Conservation (phyloP, 2,113 vertebrate species). For the Pan paniscus region DNA sequence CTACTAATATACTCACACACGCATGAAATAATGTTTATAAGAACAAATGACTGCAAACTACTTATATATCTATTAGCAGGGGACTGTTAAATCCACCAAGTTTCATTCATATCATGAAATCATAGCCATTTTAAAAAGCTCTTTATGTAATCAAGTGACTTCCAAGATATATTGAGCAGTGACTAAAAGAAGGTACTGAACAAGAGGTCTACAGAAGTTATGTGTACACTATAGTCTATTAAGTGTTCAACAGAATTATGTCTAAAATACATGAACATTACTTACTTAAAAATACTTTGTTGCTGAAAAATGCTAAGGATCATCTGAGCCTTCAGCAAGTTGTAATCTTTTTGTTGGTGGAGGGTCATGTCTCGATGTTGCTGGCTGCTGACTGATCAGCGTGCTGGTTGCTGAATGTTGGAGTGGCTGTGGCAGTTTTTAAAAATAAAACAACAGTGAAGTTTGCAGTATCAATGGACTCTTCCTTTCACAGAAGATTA, state of each 20-base stretch:
- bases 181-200: background rate
- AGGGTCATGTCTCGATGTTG: background rate
- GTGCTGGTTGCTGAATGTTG: background rate
- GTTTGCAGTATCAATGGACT: background rate
- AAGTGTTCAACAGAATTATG: background rate
- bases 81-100: background rate
- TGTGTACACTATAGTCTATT: background rate
- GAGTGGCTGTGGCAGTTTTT: background rate
- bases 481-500: background rate
- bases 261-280: background rate
- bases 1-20: conserved; percentile 35
- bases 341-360: background rate
- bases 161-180: background rate
- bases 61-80: background rate
- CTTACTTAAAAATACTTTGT: background rate
- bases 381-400: background rate
- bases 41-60: conserved; percentile 9
- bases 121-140: background rate
- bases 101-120: background rate
- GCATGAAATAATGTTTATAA: conserved; percentile 46
- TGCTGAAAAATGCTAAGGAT: background rate
- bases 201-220: background rate
- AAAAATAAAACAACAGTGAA: background rate
- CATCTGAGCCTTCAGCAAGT: background rate
- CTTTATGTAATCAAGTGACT: background rate